phyloP scores from a whole-genome alignment of 2,113 vertebrate genomes.

The Polypterus bichir region DNA sequence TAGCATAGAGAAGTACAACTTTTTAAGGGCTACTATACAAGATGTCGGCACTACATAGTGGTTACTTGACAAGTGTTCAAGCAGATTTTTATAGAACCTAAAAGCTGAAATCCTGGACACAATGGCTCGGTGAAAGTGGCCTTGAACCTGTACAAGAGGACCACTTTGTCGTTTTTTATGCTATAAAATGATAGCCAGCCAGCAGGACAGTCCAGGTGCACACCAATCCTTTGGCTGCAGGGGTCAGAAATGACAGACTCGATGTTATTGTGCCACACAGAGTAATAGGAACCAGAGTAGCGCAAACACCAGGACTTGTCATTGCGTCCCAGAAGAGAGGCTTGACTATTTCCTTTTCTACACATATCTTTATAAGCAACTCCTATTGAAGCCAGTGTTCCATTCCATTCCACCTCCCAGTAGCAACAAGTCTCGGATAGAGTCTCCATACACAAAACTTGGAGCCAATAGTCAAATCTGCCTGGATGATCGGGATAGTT shows the following conservation, averaged over 20 bases:
- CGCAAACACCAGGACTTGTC: slow-evolving; percentile 80
- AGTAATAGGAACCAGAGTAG: slow-evolving; percentile 61
- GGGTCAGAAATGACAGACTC: slow-evolving; percentile 40
- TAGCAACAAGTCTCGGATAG: slow-evolving; percentile 61
- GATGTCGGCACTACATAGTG: too few species aligned
- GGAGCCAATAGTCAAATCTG: slow-evolving; percentile 70
- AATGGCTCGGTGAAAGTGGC: slow-evolving; percentile 60
- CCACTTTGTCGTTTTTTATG: slow-evolving; percentile 43
- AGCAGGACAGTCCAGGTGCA: slow-evolving; percentile 59
- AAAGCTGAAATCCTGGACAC: slow-evolving; percentile 54
- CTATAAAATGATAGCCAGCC: slow-evolving; percentile 69
- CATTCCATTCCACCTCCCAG: slow-evolving; percentile 70
- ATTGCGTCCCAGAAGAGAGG: slow-evolving; percentile 72
- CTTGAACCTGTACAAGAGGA: slow-evolving; percentile 63
- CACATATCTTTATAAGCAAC: slow-evolving; percentile 62
- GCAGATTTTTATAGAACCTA: too few species aligned
- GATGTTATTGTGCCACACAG: slow-evolving; percentile 69
- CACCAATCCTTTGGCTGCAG: slow-evolving; percentile 51
- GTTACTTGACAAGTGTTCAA: too few species aligned
- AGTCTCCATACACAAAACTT: slow-evolving; percentile 66
- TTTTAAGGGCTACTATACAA: too few species aligned
- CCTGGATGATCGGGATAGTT: slow-evolving; percentile 41
- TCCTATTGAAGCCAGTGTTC: slow-evolving; percentile 61
- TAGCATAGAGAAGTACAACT: too few species aligned
- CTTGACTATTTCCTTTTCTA: slow-evolving; percentile 49